Evolutionary conservation across 2,113 vertebrate genomes (phyloP), one percentile per base, ranked within the genome.

Genomic region (Sterrhoptilus dennistouni): DNA sequence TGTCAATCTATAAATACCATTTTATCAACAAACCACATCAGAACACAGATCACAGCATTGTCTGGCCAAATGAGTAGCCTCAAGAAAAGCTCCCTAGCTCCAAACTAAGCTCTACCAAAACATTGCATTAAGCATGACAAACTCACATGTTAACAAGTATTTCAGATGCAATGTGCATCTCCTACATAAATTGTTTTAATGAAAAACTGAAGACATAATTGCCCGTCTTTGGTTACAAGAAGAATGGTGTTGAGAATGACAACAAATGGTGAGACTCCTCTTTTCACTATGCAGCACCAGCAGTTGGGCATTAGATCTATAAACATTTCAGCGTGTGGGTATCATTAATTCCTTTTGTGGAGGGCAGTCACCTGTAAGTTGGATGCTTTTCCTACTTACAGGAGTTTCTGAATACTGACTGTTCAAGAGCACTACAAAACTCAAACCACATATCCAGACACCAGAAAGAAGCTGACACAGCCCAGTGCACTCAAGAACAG

Each of bases 11-110:
- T 94, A 90, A 90, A 47, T 40, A 53, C 42, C 49, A 29, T 31
- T 50, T 64, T 54, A 97, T 23, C 61, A 42, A 84, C 21, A 18
- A 68, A 53, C 20, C 2, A 5, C 76, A 92, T 75, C 61, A 95
- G 68, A 92, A 93, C n/a, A 94, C 35, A 95, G 47, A 84, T 57
- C 70, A 96, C 64, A 96, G 74, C 56, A 83, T 1, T 14, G 44
- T 84, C 83, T 92, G 83, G 69, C 38, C 80, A 92, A 53, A 61
- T 54, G 27, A 88, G 47, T 3, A 38, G 47, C 56, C 68, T 88
- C 59, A 91, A 50, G 49, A 52, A 76, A 65, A 85, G 54, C 40
- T 87, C 54, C 66, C 68, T 78, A 76, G 45, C 45, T 83, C 50
- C 57, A 76, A 69, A 72, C 72, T 76, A 85, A 72, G n/a, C 27